A percentile compares a stretch with the other conserved stretches of the same genome.
phyloP scores from a whole-genome alignment of 92 coral and sea anemone species.

The Paragorgia papillata region DNA sequence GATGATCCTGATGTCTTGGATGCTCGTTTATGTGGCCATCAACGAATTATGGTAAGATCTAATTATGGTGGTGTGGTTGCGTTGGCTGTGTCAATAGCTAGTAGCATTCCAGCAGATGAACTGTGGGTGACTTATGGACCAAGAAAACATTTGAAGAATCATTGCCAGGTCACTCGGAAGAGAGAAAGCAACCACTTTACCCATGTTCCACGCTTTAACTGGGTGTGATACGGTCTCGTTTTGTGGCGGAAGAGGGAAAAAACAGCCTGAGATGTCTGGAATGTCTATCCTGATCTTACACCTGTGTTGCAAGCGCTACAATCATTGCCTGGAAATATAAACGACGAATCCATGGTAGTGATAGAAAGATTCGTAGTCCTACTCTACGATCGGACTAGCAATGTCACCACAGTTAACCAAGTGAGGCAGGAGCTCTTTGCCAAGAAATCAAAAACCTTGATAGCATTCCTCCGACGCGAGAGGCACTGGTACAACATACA shows the following conservation, averaged over 20 bases:
- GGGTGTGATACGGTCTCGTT: background rate
- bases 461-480: conserved; percentile 64
- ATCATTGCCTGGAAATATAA: conserved; percentile 3
- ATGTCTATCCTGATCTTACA: conserved; percentile 36
- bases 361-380: conserved; percentile 15
- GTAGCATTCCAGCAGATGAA: conserved; percentile 25
- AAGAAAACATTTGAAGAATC: conserved; percentile 23
- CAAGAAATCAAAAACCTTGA: conserved; percentile 62
- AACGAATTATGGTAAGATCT: background rate
- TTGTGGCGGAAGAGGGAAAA: conserved; percentile 48
- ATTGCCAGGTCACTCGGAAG: conserved; percentile 28
- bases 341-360: conserved; percentile 41
- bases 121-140: conserved; percentile 57
- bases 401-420: conserved; percentile 46
- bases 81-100: conserved; percentile 46
- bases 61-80: conserved; percentile 60
- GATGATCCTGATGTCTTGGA: conserved; percentile 55
- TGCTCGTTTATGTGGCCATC: conserved; percentile 12
- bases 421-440: conserved; percentile 56
- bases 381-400: conserved; percentile 58
- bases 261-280: background rate
- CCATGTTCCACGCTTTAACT: conserved; percentile 41
- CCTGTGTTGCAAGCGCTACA: conserved; percentile 1
- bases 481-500: conserved; percentile 49
- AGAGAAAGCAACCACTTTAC: conserved; percentile 45